Conservation (phyloP, 2,888 invertebrate species). For the Pemphredon lugubris region DNA sequence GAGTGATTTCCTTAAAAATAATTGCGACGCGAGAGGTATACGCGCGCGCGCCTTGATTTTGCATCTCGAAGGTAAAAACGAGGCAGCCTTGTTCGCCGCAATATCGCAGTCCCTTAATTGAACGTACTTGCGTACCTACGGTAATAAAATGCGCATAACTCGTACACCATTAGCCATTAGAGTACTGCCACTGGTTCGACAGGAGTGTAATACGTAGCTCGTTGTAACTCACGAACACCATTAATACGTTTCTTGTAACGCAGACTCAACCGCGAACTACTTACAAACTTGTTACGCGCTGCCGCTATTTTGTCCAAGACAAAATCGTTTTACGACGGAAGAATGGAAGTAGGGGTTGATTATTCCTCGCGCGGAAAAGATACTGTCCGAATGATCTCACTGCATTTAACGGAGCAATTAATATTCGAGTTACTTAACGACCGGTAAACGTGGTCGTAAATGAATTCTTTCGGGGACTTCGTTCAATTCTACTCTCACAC, state of each 20-base stretch:
- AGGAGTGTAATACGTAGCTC: constrained; percentile 39
- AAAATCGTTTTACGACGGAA: constrained; percentile 33
- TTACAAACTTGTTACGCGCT: constrained; percentile 43
- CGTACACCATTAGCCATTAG: constrained; percentile 30
- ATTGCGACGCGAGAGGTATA: too few species aligned
- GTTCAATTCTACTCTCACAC: not conserved
- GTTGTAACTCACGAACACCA: constrained; percentile 55
- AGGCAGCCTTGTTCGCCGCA: constrained; percentile 5
- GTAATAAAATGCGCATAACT: constrained; percentile 37
- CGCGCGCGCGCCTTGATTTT: too few species aligned
- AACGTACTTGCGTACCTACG: not conserved
- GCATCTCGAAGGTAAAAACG: too few species aligned
- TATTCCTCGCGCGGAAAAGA: not conserved
- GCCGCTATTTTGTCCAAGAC: constrained; percentile 33
- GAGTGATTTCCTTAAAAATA: too few species aligned
- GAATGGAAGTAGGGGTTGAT: constrained; percentile 11
- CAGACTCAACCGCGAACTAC: constrained; percentile 24
- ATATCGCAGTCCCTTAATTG: constrained; percentile 9
- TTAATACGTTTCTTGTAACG: constrained; percentile 51
- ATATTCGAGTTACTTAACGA: not conserved
- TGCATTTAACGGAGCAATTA: not conserved
- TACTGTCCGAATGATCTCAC: not conserved
- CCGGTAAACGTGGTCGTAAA: not conserved
- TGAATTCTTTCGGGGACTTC: not conserved
- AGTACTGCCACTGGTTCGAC: constrained; percentile 47